Evolutionary conservation across 2,888 invertebrate species (phyloP).

Genomic region (Temnothorax rugatulus): DNA sequence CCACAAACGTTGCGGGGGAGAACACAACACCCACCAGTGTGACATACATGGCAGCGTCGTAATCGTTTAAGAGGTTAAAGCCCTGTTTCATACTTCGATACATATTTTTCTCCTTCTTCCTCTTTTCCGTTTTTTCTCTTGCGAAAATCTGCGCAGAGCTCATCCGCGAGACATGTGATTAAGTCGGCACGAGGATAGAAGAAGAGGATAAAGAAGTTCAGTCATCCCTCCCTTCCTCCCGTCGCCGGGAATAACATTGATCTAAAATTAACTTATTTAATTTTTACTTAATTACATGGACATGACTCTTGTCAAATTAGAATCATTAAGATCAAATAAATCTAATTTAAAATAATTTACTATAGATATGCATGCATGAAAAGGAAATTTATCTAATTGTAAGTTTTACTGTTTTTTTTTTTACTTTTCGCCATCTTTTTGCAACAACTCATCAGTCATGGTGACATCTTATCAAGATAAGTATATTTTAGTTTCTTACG

Average conservation of each 20-base stretch:
- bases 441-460: background rate
- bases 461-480: background rate
- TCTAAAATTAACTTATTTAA: background rate
- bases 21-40: constrained; percentile 37
- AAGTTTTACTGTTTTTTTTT: background rate
- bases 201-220: background rate
- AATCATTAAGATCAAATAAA: background rate
- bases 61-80: constrained; percentile 63
- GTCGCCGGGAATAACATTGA: background rate
- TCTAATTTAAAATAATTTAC: background rate
- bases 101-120: constrained; percentile 30
- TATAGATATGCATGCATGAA: background rate
- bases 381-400: background rate
- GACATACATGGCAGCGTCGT: constrained; percentile 41
- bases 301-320: background rate
- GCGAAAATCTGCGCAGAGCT: background rate
- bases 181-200: too few relatives aligned
- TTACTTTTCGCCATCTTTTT: background rate
- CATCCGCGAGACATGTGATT: background rate
- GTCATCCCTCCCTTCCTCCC: background rate
- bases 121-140: background rate
- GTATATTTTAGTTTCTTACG: background rate
- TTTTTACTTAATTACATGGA: background rate
- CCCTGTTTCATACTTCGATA: constrained; percentile 49
- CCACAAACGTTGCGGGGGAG: constrained; percentile 64